phyloP scores from a whole-genome alignment of 1,140 invertebrate genomes.

The Mya arenaria region DNA sequence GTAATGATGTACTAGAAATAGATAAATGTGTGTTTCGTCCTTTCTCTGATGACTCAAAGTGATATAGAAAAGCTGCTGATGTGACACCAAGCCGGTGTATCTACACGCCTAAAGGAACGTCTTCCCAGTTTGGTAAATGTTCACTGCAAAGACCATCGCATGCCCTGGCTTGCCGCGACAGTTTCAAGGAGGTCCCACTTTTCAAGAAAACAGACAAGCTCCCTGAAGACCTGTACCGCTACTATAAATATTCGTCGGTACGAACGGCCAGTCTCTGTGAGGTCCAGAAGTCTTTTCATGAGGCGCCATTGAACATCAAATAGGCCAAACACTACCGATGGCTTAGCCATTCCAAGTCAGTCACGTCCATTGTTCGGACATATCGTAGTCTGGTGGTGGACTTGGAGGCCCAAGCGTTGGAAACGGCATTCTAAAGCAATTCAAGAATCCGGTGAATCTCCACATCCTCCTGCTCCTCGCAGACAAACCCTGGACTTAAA shows the following conservation, averaged over 20 bases:
- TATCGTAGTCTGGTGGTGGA: neutral
- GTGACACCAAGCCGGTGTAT: too few species aligned
- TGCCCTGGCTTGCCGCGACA: neutral
- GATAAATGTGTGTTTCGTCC: too few species aligned
- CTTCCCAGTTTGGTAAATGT: too few species aligned
- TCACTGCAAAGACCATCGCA: too few species aligned
- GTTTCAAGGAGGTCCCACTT: neutral
- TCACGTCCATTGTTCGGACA: neutral
- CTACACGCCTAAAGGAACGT: too few species aligned
- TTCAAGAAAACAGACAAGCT: constrained; percentile 14
- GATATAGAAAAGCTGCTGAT: too few species aligned
- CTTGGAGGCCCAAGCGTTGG: neutral
- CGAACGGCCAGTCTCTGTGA: neutral
- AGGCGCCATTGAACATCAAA: neutral
- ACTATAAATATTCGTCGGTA: neutral
- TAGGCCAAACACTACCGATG: neutral
- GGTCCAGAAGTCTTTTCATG: neutral
- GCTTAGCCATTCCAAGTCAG: too few species aligned
- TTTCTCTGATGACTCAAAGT: too few species aligned
- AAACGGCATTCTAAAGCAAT: neutral
- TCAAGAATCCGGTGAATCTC: neutral
- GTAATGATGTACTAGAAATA: too few species aligned
- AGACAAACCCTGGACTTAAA: neutral
- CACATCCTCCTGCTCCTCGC: neutral
- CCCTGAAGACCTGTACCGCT: neutral